Evolutionary conservation across 2,113 vertebrate species (phyloP), one percentile per base, ranked within the genome.

Genomic region (Microtus oregoni): DNA sequence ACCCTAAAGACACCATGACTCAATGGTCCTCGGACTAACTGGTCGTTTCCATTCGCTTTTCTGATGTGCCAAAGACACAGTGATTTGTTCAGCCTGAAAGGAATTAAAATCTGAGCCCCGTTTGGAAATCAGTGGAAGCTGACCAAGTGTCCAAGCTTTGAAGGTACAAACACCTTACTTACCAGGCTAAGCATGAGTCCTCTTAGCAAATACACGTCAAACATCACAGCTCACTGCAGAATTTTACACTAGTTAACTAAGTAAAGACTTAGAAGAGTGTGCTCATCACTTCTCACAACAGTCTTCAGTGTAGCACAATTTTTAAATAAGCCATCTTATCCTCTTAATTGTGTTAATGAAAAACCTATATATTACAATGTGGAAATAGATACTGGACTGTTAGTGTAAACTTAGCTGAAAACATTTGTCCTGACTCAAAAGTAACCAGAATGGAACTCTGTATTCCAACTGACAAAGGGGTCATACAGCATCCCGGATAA

Each of bases 161-260:
- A 44, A 44, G 55, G 96, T 97, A 98, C 97, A 97, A 98, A 98
- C 85, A 20, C 55, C 87, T 93, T 96, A 97, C 67, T 82, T 93
- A 98, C 98, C 89, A 96, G 30, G 30, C 41, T 87, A 94, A 81
- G 97, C 97, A 94, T 98, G 96, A 97, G 94, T 93, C 95, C 93
- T 83, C 75, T 97, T 94, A 96, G 87, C 95, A 70, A 89, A 97
- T 44, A 97, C 77, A 86, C 67, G 95, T 94, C 92, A 98, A 98
- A 98, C 98, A 97, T 97, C 98, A 98, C 97, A 96, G 96, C 81
- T 97, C 90, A 81, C 87, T 82, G 67, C 65, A 96, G 93, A 98
- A 79, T 11, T 15, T 82, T 92, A 88, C 61, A 83, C 52, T 68
- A 82, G 44, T 67, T 11, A 47, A 87, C 30, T 50, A 89, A 93